Conservation (phyloP, 2,113 vertebrate species). For the Anguilla rostrata region DNA sequence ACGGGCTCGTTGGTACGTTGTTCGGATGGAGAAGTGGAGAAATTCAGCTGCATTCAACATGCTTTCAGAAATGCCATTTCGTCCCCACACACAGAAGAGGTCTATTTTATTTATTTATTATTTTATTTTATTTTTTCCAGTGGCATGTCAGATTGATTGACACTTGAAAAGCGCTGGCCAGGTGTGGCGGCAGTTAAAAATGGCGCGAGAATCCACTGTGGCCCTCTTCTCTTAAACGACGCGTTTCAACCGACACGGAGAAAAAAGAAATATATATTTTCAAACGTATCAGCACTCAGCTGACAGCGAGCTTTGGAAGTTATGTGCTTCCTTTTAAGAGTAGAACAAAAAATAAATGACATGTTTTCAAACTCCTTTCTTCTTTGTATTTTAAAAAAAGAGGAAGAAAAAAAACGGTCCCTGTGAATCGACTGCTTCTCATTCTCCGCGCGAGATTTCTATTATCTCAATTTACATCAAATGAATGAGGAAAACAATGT, state of each 20-base stretch:
- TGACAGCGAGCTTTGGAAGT: background rate
- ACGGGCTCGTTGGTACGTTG: background rate
- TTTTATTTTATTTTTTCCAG: no score
- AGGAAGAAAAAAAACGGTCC: background rate
- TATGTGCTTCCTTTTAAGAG: background rate
- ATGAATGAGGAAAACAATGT: background rate
- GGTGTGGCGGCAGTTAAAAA: background rate
- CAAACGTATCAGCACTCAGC: background rate
- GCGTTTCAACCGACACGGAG: background rate
- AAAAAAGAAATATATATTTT: background rate
- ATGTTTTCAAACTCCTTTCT: background rate
- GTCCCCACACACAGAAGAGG: background rate
- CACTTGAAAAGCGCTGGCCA: background rate
- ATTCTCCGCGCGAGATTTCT: background rate
- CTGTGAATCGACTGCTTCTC: background rate
- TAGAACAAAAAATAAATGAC: background rate
- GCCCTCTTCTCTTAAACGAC: background rate
- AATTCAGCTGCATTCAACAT: background rate
- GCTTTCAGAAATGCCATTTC: background rate
- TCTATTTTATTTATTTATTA: background rate
- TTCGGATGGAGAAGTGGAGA: background rate
- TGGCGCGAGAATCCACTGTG: background rate
- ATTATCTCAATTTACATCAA: constrained; percentile 1
- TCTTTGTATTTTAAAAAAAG: background rate
- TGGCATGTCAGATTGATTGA: background rate